Conservation (phyloP, 2,888 invertebrate species). For the Synergus itoensis region DNA sequence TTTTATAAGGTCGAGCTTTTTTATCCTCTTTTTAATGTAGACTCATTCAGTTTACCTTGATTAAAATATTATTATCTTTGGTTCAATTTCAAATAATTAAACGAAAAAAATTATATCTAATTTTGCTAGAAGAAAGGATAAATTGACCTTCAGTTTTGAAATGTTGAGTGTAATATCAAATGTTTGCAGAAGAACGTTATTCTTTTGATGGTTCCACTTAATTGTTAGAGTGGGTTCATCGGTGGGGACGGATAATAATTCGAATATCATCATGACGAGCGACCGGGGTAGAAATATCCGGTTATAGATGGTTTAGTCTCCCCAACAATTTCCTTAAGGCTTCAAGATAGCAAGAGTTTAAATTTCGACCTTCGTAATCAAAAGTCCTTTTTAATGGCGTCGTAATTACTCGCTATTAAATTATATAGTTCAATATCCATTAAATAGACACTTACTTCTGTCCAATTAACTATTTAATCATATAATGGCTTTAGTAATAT, state of each 20-base stretch:
- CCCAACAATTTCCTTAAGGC: slow-evolving; percentile 5
- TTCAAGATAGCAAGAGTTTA: neutral
- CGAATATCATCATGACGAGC: slow-evolving; percentile 14
- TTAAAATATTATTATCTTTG: neutral
- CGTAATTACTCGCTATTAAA: neutral
- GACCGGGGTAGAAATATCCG: slow-evolving; percentile 27
- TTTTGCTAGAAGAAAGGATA: neutral
- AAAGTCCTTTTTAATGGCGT: neutral
- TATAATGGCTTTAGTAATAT: no score
- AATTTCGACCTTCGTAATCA: neutral
- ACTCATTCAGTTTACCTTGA: no score
- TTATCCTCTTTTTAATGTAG: no score
- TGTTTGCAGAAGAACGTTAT: neutral
- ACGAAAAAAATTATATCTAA: neutral
- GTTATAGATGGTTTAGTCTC: slow-evolving; percentile 1
- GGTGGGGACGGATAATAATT: slow-evolving; percentile 35
- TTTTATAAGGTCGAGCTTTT: no score
- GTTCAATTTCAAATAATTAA: neutral
- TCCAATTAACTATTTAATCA: neutral
- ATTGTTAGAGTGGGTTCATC: slow-evolving; percentile 10
- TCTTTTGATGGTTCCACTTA: slow-evolving; percentile 21
- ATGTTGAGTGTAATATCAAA: neutral
- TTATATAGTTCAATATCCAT: neutral
- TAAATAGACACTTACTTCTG: neutral
- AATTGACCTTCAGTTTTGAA: neutral